These are phyloP conservation scores for Parnassius smintheus DNA, from an alignment of 2,888 invertebrate genomes.

Conservation along the genomic window DNA sequence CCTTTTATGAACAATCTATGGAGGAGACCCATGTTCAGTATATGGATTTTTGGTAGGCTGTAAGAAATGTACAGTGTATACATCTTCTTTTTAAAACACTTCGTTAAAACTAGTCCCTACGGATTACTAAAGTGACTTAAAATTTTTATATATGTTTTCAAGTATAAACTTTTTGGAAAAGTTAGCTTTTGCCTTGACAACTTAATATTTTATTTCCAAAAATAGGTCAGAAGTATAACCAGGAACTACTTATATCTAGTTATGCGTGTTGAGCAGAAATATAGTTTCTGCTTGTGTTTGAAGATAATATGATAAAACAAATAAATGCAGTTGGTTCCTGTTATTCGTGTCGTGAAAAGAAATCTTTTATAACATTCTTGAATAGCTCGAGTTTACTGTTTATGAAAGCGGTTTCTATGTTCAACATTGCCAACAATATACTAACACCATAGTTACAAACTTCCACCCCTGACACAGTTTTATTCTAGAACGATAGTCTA, in stretches of 20 bases:
- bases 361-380: constrained; percentile 1
- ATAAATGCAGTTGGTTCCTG: constrained; percentile 1
- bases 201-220: not conserved
- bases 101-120: constrained; percentile 23
- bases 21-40: no score
- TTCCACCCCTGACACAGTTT: constrained; percentile 9
- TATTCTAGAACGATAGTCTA: constrained; percentile 7
- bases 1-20: no score
- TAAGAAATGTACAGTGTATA: no score
- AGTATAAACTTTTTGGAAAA: constrained; percentile 16
- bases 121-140: no score
- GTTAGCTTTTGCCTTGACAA: constrained; percentile 5
- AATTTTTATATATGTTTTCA: constrained; percentile 10
- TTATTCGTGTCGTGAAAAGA: not conserved
- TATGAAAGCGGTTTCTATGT: constrained; percentile 8
- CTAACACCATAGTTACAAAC: constrained; percentile 6
- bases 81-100: constrained; percentile 4
- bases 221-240: no score
- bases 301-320: not conserved
- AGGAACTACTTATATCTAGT: no score
- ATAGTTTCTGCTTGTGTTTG: no score
- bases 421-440: constrained; percentile 7
- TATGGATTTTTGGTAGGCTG: no score
- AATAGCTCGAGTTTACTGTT: constrained; percentile 8
- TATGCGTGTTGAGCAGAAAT: no score